Base-by-base conservation (phyloP, 1,140 invertebrate species). In the Vanessa tameamea region DNA sequence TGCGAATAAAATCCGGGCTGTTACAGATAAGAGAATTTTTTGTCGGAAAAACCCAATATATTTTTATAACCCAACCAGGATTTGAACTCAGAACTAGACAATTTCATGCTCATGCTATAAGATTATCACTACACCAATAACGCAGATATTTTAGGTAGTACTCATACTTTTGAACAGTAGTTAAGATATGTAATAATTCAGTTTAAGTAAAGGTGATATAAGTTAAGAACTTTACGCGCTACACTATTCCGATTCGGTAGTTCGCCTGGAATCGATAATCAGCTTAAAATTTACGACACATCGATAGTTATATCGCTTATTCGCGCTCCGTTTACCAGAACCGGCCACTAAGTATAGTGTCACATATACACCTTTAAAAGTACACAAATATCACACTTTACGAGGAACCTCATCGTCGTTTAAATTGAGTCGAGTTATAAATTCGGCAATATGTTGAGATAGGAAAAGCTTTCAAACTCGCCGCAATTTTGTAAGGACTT, bases 251-350 rank as follows among this genome's bases (percentile, higher is more conserved):
- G 16, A 57, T 20, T 26, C 23, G 23, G 16, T 57, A 57, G 16
- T 57, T 57, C 55, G 12, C 23, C 23, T 23, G 55, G 50, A 67
- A 67, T 67, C 65, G 51, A 67, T 67, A 55, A 67, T 31, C n/a
- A 55, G 51, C 50, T 37, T 55, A 67, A 67, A 67, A 66, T 67
- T 55, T 51, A 53, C 50, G 65, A 55, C 31, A 67, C 65, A n/a
- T 50, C 5, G 12, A 53, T 57, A 57, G 55, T 57, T 26, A 23
- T 26, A 57, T n/a, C 26, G 50, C 15, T 67, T 51, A 55, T 43
- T 55, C 26, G 9, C 65, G 48, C 65, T 55, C 65, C 65, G 50
- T 67, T 67, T 67, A 53, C 65, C 65, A 55, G 14, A 43, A 67
- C 26, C 50, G 26, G 23, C 50, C 47, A 59, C 51, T 50, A 59